These are phyloP conservation scores for Heliconius sara DNA, from an alignment of 2,888 invertebrate genomes.

Conservation along the genomic window DNA sequence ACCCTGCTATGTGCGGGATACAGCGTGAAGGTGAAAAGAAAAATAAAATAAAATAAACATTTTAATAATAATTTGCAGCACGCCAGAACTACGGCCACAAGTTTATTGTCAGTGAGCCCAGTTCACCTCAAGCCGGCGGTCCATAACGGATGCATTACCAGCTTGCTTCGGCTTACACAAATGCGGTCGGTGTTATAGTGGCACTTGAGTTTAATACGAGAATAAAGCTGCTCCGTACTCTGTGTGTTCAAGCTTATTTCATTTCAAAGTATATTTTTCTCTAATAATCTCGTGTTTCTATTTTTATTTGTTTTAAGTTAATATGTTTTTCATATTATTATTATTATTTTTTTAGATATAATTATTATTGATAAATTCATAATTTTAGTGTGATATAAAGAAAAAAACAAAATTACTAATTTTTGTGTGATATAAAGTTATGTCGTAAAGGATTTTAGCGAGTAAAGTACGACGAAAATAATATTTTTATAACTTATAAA, in stretches of 20 bases:
- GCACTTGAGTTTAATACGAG: slow-evolving; percentile 55
- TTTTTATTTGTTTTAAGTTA: slow-evolving; percentile 9
- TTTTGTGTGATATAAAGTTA: no score
- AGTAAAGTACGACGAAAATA: no score
- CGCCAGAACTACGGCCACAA: slow-evolving; percentile 30
- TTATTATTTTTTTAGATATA: neutral
- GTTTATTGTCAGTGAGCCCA: slow-evolving; percentile 42
- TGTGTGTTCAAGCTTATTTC: slow-evolving; percentile 44
- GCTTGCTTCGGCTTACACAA: slow-evolving; percentile 57
- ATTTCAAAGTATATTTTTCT: slow-evolving; percentile 40
- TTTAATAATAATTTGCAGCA: neutral
- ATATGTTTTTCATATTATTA: neutral
- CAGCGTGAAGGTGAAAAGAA: neutral
- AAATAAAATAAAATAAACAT: neutral
- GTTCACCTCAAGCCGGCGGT: slow-evolving; percentile 50
- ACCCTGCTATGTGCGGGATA: neutral
- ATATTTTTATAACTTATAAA: no score
- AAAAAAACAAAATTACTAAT: no score
- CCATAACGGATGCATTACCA: slow-evolving; percentile 53
- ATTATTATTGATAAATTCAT: neutral
- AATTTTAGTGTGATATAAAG: no score
- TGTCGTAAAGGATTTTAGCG: no score
- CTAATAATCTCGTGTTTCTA: slow-evolving; percentile 17
- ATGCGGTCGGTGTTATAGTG: slow-evolving; percentile 62
- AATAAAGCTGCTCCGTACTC: slow-evolving; percentile 45